Percentiles rank a stretch among this genome's conserved stretches.
These are phyloP conservation scores for Python bivittatus DNA, from an alignment of 2,113 vertebrate genomes.

Conservation along the genomic window DNA sequence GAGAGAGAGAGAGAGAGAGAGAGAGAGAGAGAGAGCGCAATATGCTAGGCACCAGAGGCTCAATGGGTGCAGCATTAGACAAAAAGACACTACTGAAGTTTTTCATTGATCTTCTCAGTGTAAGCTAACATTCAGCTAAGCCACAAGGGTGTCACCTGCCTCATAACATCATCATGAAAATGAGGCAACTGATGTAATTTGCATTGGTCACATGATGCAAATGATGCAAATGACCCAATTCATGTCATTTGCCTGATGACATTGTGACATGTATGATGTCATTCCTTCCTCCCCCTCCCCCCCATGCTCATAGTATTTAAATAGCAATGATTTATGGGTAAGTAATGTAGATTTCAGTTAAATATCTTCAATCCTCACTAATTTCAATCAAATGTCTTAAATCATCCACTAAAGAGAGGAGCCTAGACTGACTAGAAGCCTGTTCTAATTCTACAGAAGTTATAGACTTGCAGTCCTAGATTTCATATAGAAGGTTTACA, in stretches of 20 bases:
- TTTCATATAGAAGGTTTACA: too few relatives aligned
- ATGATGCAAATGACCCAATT: not conserved
- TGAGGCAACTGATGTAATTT: too few relatives aligned
- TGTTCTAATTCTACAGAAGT: not conserved
- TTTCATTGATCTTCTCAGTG: not conserved
- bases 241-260: not conserved
- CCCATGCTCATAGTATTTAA: not conserved
- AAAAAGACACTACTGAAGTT: not conserved
- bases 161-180: not conserved
- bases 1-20: rapidly evolving
- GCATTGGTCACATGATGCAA: not conserved
- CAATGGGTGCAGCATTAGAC: not conserved
- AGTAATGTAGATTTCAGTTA: not conserved
- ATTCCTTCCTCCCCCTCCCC: not conserved
- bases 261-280: not conserved
- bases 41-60: not conserved
- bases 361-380: not conserved
- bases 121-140: too few relatives aligned
- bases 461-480: too few relatives aligned
- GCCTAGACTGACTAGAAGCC: not conserved
- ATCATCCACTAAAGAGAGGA: too few relatives aligned
- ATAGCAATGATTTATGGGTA: not conserved
- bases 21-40: not conserved
- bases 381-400: too few relatives aligned
- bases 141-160: not conserved